A percentile compares a stretch with the other conserved stretches of the same genome.
Evolutionary conservation across 2,888 invertebrate species (phyloP).

Genomic region (Drosophila setosimentum): DNA sequence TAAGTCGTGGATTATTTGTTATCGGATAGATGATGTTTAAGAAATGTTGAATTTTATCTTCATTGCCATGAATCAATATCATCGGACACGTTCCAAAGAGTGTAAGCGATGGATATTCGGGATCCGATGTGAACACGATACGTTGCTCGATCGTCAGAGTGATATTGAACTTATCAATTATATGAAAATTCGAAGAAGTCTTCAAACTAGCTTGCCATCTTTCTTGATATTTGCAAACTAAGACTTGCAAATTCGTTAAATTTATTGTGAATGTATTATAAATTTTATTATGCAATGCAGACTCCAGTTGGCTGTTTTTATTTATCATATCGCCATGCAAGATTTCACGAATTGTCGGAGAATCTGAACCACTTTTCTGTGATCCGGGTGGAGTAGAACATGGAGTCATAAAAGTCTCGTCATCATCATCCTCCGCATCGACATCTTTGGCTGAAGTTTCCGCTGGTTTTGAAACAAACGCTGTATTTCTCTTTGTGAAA

Average conservation of each 20-base stretch:
- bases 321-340: conserved; percentile 87
- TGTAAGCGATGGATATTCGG: conserved; percentile 93
- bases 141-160: conserved; percentile 91
- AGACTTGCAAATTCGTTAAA: conserved; percentile 93
- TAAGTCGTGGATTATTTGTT: conserved; percentile 47
- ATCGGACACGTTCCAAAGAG: conserved; percentile 94
- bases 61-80: conserved; percentile 95
- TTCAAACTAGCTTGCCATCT: conserved; percentile 95
- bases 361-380: conserved; percentile 87
- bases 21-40: conserved; percentile 86
- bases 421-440: conserved; percentile 86
- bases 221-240: conserved; percentile 95
- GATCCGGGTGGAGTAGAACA: conserved; percentile 95
- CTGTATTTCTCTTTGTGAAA: conserved; percentile 57
- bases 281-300: conserved; percentile 88
- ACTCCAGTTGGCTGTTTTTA: conserved; percentile 87
- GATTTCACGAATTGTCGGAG: conserved; percentile 83
- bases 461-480: conserved; percentile 28
- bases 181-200: conserved; percentile 93
- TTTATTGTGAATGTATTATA: conserved; percentile 93
- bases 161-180: conserved; percentile 92
- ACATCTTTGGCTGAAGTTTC: conserved; percentile 38
- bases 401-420: conserved; percentile 92
- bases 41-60: conserved; percentile 92
- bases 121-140: conserved; percentile 93